These are phyloP conservation scores for Crambe crambe DNA, from an alignment of 37 sponge, comb jelly and placozoan genomes.

Conservation along the genomic window DNA sequence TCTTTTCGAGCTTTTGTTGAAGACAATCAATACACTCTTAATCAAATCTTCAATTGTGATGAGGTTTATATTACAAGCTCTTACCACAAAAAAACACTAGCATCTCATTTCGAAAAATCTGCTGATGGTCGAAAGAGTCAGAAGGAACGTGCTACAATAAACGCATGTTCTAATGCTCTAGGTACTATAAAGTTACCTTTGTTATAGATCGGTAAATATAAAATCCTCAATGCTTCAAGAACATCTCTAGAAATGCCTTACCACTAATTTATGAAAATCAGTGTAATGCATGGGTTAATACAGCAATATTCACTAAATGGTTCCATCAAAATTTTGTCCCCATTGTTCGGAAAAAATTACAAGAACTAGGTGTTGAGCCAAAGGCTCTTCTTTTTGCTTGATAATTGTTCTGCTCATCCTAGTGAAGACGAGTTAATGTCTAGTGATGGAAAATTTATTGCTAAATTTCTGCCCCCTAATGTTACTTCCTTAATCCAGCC, in stretches of 20 bases:
- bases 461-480: slow-evolving; percentile 41
- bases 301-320: background rate
- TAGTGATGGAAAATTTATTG: slow-evolving; percentile 30
- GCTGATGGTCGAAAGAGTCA: background rate
- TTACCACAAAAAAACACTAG: background rate
- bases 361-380: too few relatives aligned
- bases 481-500: slow-evolving; percentile 43
- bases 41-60: background rate
- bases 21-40: background rate
- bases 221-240: slow-evolving; percentile 53
- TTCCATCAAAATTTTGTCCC: background rate
- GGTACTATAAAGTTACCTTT: too few relatives aligned
- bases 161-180: background rate
- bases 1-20: background rate
- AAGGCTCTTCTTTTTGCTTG: slow-evolving; percentile 37
- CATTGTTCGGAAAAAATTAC: too few relatives aligned
- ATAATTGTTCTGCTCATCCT: slow-evolving; percentile 55
- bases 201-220: slow-evolving; percentile 49
- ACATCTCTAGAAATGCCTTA: slow-evolving; percentile 11
- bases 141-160: background rate
- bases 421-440: slow-evolving; percentile 3
- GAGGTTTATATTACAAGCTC: background rate
- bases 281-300: background rate
- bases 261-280: background rate
- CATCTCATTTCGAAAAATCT: background rate